phyloP scores from a whole-genome alignment of 2,113 vertebrate genomes.

The Megaceryle torquata region DNA sequence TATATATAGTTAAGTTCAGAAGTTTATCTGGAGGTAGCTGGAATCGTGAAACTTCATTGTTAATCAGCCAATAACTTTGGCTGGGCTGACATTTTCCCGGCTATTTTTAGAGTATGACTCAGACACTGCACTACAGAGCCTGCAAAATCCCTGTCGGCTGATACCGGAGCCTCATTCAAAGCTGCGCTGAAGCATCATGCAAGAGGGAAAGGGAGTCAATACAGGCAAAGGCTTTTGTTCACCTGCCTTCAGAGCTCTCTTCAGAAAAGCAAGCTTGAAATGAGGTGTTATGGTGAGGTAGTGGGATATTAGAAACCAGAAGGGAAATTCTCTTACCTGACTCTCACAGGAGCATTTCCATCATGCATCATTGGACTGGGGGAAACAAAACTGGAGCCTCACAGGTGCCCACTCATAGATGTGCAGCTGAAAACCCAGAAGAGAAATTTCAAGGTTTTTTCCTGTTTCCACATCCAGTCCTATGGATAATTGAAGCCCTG shows the following conservation, averaged over 20 bases:
- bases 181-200: neutral
- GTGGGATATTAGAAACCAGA: neutral
- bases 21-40: neutral
- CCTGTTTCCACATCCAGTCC: neutral
- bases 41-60: neutral
- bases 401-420: neutral
- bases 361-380: neutral
- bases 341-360: neutral
- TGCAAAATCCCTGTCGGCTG: slow-evolving; percentile 9
- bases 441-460: neutral
- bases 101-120: slow-evolving; percentile 68
- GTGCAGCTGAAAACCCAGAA: neutral
- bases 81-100: slow-evolving; percentile 48
- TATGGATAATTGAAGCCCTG: neutral
- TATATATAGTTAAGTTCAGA: neutral
- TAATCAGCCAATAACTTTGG: slow-evolving; percentile 21
- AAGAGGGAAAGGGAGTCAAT: neutral
- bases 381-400: neutral
- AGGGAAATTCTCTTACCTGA: neutral
- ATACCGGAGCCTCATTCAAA: neutral
- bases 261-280: neutral
- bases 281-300: neutral
- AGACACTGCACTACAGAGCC: neutral
- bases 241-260: neutral
- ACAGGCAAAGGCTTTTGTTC: neutral